Base-by-base conservation (phyloP, 2,113 vertebrate genomes). In the Peromyscus leucopus region DNA sequence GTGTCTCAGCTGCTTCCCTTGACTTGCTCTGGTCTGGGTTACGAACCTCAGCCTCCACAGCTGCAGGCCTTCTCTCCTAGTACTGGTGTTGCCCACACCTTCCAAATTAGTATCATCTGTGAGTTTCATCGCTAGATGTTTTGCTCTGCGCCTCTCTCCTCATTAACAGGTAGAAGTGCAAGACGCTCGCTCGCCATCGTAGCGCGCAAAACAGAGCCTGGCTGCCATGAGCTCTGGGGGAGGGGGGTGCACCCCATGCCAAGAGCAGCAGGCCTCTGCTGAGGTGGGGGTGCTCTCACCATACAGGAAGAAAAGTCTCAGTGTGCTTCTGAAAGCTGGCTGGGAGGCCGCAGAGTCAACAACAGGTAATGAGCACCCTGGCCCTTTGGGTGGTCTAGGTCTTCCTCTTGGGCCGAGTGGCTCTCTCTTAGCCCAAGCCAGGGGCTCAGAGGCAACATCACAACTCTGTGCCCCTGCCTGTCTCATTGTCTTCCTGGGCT, bases 31-130 rank as follows among this genome's bases (percentile, higher is more conserved):
- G 55, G 72, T 79, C 80, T 65, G 78, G 51, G 31, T 61, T 86
- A 82, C 86, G 74, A 59, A 76, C 83, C 89, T 95, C 95, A 93
- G 42, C 72, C 93, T 79, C 78, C 31, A 6, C 75, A 65, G 89
- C 48, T 24, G 90, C 94, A 90, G 65, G 80, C 83, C 59, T 95
- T 93, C 42, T 78, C 57, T 91, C 86, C 33, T 46, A 3, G 51
- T 74, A n/a, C 10, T 69, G 12, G 59, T 90, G 89, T 84, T 92
- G 75, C 84, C 79, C 24, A 76, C 87, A 57, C 94, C 90, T 96
- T 84, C 90, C 79, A 97, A 93, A 94, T 96, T 72, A 94, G 92
- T n/a, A 63, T 93, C 89, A 67, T 85, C 94, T 97, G 96, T 95
- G 96, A 97, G 78, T 95, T 78, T 91, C 84, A n/a, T 72, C 1